phyloP scores from a whole-genome alignment of 1,140 invertebrate species.

The Drosophila equinoxialis region DNA sequence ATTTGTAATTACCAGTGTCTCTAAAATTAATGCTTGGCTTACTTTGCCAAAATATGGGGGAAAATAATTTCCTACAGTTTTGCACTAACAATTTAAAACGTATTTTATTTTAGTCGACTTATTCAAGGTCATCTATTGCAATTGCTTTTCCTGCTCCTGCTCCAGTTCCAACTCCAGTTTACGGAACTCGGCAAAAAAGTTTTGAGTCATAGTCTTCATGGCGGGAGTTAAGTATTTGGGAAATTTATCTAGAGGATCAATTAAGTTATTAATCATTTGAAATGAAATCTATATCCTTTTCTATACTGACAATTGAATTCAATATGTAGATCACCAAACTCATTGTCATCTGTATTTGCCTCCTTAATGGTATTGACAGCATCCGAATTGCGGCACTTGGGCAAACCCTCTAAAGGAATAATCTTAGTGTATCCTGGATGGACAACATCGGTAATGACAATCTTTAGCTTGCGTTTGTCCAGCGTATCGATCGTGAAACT shows the following conservation, averaged over 20 bases:
- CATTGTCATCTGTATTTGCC: slow-evolving; percentile 51
- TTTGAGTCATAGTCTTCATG: slow-evolving; percentile 62
- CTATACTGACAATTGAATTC: slow-evolving; percentile 68
- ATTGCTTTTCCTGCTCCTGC: slow-evolving; percentile 26
- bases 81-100: slow-evolving; percentile 1
- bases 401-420: slow-evolving; percentile 86
- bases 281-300: background rate
- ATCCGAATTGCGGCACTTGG: slow-evolving; percentile 82
- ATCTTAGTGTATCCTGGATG: slow-evolving; percentile 86
- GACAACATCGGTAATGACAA: slow-evolving; percentile 89
- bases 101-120: background rate
- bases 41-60: too few species aligned
- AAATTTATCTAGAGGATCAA: slow-evolving; percentile 51
- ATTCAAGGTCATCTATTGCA: background rate
- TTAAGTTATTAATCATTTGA: slow-evolving; percentile 3
- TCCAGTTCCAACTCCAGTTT: slow-evolving; percentile 51
- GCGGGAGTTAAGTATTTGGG: slow-evolving; percentile 62
- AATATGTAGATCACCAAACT: slow-evolving; percentile 71
- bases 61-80: too few species aligned
- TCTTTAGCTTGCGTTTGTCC: slow-evolving; percentile 87
- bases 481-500: slow-evolving; percentile 87
- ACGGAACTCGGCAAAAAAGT: slow-evolving; percentile 54
- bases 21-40: too few species aligned
- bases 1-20: too few species aligned
- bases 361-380: slow-evolving; percentile 46